A percentile compares a stretch with the other conserved stretches of the same genome.
Evolutionary conservation across 2,113 vertebrate genomes (phyloP).

Genomic region (Eira barbara): DNA sequence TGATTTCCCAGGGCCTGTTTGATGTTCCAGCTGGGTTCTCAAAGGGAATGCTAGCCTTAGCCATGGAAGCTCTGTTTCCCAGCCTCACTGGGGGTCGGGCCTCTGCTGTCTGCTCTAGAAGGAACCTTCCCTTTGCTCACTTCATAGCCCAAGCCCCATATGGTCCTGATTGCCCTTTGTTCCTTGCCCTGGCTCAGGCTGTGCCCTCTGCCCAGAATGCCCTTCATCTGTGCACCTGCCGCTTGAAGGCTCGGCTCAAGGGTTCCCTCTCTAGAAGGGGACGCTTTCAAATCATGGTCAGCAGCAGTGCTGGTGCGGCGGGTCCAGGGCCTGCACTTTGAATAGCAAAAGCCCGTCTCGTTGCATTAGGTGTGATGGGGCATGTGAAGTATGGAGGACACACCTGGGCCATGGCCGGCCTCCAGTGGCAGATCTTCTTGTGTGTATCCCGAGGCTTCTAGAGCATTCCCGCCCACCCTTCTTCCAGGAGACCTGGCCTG

Average conservation of each 20-base stretch:
- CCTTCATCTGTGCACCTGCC: not conserved
- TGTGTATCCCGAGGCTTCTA: not conserved
- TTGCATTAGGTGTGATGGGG: not conserved
- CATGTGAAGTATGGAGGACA: not conserved
- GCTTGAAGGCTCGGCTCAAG: not conserved
- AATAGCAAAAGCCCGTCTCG: not conserved
- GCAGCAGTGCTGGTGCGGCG: not conserved
- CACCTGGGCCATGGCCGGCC: accelerated
- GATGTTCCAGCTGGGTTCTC: not conserved
- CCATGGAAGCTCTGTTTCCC: accelerated
- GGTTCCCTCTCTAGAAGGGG: too few relatives aligned
- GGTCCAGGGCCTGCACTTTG: not conserved
- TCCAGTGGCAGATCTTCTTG: accelerated
- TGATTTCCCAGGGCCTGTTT: not conserved
- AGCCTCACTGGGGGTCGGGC: not conserved
- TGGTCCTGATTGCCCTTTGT: not conserved
- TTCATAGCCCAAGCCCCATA: not conserved
- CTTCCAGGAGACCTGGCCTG: not conserved
- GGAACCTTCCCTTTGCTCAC: not conserved
- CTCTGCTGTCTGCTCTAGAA: not conserved
- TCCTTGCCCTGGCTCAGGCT: not conserved
- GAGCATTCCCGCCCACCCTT: accelerated
- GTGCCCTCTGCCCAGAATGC: not conserved
- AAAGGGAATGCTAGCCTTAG: not conserved
- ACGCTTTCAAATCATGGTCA: not conserved